phyloP scores from a whole-genome alignment of 1,140 invertebrate species.

The Belonocnema kinseyi region DNA sequence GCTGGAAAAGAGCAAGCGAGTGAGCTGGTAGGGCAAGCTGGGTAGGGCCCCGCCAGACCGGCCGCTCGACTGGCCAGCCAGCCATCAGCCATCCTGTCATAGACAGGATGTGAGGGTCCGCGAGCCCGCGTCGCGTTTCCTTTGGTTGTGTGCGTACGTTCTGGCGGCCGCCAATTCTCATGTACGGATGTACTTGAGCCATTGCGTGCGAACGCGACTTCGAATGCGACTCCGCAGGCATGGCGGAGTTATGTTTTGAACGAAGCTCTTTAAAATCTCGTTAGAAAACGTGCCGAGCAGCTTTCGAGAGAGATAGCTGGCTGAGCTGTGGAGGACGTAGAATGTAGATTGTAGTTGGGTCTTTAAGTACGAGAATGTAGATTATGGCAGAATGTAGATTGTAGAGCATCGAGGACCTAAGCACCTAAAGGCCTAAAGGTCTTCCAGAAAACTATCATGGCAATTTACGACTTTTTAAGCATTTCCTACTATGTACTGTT shows the following conservation, averaged over 20 bases:
- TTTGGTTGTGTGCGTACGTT: conserved; percentile 13
- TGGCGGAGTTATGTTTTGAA: not conserved
- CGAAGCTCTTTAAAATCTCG: conserved; percentile 41
- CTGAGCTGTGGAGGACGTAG: conserved; percentile 5
- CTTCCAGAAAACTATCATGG: too few species aligned
- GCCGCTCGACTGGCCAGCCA: conserved; percentile 49
- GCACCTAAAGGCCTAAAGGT: too few species aligned
- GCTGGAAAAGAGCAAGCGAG: conserved; percentile 38
- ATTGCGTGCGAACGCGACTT: conserved; percentile 7
- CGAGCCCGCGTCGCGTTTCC: conserved; percentile 63
- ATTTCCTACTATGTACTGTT: too few species aligned
- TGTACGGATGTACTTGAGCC: conserved; percentile 25
- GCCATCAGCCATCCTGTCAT: conserved; percentile 64
- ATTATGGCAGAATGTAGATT: not conserved
- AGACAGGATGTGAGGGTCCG: conserved; percentile 74
- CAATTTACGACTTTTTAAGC: too few species aligned
- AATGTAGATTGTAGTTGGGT: conserved; percentile 32
- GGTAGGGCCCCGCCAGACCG: conserved; percentile 57
- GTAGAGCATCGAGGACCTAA: not conserved
- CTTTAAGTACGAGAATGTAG: conserved; percentile 6
- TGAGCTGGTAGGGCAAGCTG: conserved; percentile 40
- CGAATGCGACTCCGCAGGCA: not conserved
- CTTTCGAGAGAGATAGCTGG: conserved; percentile 7
- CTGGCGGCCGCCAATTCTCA: not conserved
- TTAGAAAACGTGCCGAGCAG: conserved; percentile 30